Base-by-base conservation (phyloP, 2,888 invertebrate species). In the Erebia epiphron region DNA sequence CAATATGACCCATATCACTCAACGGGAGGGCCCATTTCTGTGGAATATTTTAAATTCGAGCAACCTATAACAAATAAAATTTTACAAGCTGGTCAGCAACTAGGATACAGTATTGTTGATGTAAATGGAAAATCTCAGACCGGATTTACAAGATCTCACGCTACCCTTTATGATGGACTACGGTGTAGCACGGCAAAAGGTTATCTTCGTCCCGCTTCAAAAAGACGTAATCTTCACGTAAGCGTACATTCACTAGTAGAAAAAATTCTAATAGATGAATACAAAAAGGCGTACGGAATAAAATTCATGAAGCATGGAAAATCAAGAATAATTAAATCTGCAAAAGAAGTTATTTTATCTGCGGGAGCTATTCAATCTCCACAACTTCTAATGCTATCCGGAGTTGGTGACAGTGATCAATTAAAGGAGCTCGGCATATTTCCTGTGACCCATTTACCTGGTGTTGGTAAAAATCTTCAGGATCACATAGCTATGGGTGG, bases 361-460 rank as follows among this genome's bases (percentile, higher is more conserved):
- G 97, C 97, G 0, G 99, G 98, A 1, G 88, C 97, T 0, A 94
- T 98, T 75, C 96, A 97, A 81, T 96, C 97, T 2, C 98, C 98
- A 0, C 98, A 98, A 82, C 80, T 98, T 18, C 91, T 98, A 49
- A 97, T 98, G 97, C 83, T 98, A 57, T 97, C 98, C 1, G 98
- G 98, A 0, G 94, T 98, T 13, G 97, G 97, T 4, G 96, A 96
- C 0, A 88, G 88, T 5, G 87, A 94, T 10, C 95, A 97, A 80
- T 89, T 97, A 4, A 85, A 91, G 66, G 92, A 95, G 60, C 79
- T 95, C 35, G 95, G 94, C 0, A 95, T 97, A 60, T 90, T 94
- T 21, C 92, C 96, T 0, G 84, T 96, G 21, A 90, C 90, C 0
- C 86, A 96, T 83, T 88, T 94, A 10, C 95, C 95, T 14, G 97